Evolutionary conservation across 2,113 vertebrate genomes (phyloP), one percentile per base, ranked within the genome.

Genomic region (Pimephales promelas): DNA sequence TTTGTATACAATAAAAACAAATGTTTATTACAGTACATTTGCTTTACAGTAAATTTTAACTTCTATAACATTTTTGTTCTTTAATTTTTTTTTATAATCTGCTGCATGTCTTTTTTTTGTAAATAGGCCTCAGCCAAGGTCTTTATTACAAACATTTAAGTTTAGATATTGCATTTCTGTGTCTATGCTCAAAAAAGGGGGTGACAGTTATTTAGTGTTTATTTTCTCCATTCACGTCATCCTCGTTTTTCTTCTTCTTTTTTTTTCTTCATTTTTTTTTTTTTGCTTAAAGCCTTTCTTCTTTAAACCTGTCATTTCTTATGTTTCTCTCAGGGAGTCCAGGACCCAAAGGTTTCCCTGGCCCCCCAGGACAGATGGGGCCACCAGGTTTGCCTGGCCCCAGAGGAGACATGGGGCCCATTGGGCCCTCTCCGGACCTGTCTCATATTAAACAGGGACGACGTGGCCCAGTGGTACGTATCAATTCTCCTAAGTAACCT

Each of bases 391-490:
- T 93, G 70, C 95, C 97, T 0, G 97, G 97, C 47, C 96, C 97
- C 0, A 94, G 97, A 49, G 98, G 98, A 87, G 94, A 96, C 2
- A 99, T 99, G 97, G 98, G 98, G 79, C 98, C 96, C 9, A 95
- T 97, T 85, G 98, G 98, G 36, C 98, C 97, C 3, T 96, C 97
- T 83, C 97, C 97, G 59, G 97, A 99, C 28, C 92, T 98, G 86
- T 95, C 95, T 57, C 97, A 97, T 86, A 94, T 99, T 85, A 99
- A 98, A 88, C 96, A 96, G 89, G 97, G 98, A 84, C 94, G 96
- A 62, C 93, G 98, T 64, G 98, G 98, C 68, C 94, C 97, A 0
- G 93, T 99, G 96, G 98, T 99, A 82, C 95, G 97, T 95, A 24
- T 59, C 59, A 40, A 10, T 59, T 45, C 10, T 24, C n/a, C 24